Conservation (phyloP, 2,888 invertebrate species). For the Saturnia japonica region DNA sequence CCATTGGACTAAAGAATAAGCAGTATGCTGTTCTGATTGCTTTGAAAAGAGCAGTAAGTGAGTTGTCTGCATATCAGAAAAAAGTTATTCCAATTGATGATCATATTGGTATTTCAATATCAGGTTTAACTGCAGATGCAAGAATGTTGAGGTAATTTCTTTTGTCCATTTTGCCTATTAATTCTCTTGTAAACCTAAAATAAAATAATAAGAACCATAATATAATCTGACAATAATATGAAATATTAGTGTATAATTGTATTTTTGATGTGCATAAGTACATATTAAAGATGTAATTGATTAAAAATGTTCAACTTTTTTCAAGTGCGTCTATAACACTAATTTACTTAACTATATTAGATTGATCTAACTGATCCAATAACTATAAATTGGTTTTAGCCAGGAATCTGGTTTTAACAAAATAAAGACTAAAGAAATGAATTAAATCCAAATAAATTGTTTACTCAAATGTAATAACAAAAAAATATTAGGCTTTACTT, state of each 20-base stretch:
- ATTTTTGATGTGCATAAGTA: neutral
- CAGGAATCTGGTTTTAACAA: too few species aligned
- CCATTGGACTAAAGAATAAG: constrained; percentile 96
- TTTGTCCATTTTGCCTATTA: neutral
- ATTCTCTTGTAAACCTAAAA: too few species aligned
- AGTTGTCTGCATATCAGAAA: constrained; percentile 98
- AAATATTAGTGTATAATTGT: neutral
- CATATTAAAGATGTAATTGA: too few species aligned
- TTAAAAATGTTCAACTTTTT: too few species aligned
- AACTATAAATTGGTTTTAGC: too few species aligned
- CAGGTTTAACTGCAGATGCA: constrained; percentile 98
- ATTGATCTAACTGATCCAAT: too few species aligned
- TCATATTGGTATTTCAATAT: constrained; percentile 97
- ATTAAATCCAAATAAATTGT: neutral
- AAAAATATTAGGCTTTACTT: neutral
- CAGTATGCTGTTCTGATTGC: constrained; percentile 97
- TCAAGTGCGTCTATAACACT: too few species aligned
- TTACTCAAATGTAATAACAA: too few species aligned
- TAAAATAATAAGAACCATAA: neutral
- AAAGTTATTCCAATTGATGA: constrained; percentile 98
- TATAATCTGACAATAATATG: neutral
- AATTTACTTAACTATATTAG: too few species aligned
- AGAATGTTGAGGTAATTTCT: constrained; percentile 88
- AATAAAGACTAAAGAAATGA: neutral
- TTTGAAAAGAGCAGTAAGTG: constrained; percentile 97